Evolutionary conservation across 2,888 invertebrate genomes (phyloP), one percentile per base, ranked within the genome.

Genomic region (Leptura quadrifasciata): DNA sequence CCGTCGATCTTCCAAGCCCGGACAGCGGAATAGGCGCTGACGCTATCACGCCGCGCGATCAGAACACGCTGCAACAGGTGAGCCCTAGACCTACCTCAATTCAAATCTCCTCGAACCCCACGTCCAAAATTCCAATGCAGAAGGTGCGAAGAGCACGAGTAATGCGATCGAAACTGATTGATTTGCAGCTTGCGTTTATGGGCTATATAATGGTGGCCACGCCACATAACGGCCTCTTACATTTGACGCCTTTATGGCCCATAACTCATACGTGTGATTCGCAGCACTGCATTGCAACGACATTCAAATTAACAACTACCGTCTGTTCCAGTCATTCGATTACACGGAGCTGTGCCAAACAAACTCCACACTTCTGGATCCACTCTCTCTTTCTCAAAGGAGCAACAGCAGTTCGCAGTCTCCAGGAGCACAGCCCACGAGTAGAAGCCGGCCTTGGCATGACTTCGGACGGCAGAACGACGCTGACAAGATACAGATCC

Each of bases 11-110:
- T 88, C 97, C 98, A 31, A 97, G 97, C 84, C 97, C 97, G 31
- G 98, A 98, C 91, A 96, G 96, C 88, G 98, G 98, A 81, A 98
- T 98, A 87, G 98, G 98, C 80, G 96, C 97, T 54, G 96, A 97
- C 88, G 96, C 97, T 84, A 96, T 97, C 88, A 97, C 97, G 77
- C 97, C 97, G 80, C 91, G 96, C 86, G 96, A 96, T 90, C 96
- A 96, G 91, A 95, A 95, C 88, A 94, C 95, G 88, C 93, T 96
- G 86, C 96, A 96, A 91, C 96, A 96, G 95, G 96, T 96, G 91
- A 92, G 93, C 92, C 83, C 84, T 84, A 85, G 83, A 83, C 80
- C 81, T 75, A 74, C 71, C 72, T 67, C 73, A 76, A 63, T 35
- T 39, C 60, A 72, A 68, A 58, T 67, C 47, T 24, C 58, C 39